These are phyloP conservation scores for Sinocyclocheilus anshuiensis DNA, from an alignment of 2,113 vertebrate species.

Conservation along the genomic window DNA sequence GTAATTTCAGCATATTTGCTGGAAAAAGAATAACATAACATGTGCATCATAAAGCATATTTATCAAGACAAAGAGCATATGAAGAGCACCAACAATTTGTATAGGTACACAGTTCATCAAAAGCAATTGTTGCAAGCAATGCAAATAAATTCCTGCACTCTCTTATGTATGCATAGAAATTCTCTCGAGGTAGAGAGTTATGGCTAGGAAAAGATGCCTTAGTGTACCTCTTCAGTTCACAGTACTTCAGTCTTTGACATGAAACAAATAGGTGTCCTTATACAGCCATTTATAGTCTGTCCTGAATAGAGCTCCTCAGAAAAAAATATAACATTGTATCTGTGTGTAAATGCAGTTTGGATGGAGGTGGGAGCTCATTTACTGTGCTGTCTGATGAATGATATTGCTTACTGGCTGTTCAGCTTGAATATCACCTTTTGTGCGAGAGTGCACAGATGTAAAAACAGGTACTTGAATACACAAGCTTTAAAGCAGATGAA, in stretches of 20 bases:
- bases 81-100: conserved; percentile 42
- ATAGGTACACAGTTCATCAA: conserved; percentile 62
- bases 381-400: conserved; percentile 10
- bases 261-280: conserved; percentile 38
- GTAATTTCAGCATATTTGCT: conserved; percentile 52
- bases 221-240: conserved; percentile 24
- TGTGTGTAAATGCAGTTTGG: conserved; percentile 19
- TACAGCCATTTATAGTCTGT: conserved; percentile 30
- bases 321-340: neutral
- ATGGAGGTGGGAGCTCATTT: neutral
- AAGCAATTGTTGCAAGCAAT: conserved; percentile 52
- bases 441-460: neutral
- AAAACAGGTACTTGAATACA: neutral
- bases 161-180: conserved; percentile 62
- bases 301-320: conserved; percentile 18
- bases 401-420: neutral
- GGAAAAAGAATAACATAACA: conserved; percentile 46
- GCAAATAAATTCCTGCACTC: conserved; percentile 63
- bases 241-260: conserved; percentile 29
- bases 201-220: conserved; percentile 47
- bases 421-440: neutral
- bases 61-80: conserved; percentile 54
- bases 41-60: conserved; percentile 50
- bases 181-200: conserved; percentile 64
- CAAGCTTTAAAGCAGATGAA: conserved; percentile 8